These are phyloP conservation scores for Okapia johnstoni DNA, from an alignment of 2,113 vertebrate genomes.

Conservation along the genomic window DNA sequence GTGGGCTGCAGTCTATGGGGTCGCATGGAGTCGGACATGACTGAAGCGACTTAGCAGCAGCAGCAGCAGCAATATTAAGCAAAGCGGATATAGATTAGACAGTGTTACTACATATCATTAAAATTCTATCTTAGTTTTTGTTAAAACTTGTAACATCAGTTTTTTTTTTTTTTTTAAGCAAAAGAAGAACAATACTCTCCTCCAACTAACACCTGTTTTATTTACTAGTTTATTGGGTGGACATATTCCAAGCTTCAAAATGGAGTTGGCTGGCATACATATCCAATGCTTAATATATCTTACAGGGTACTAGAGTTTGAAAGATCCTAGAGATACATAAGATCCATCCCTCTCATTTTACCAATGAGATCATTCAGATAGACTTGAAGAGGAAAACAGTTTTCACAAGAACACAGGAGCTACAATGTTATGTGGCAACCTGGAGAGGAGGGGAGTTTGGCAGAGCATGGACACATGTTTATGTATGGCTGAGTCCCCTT, in stretches of 20 bases:
- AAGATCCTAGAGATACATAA: background rate
- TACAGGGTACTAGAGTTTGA: background rate
- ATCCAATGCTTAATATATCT: background rate
- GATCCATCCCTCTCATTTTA: background rate
- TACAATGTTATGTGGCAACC: background rate
- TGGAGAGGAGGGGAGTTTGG: background rate
- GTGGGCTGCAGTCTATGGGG: too few species aligned
- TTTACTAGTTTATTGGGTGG: slow-evolving; percentile 13
- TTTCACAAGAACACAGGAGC: background rate
- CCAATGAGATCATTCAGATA: background rate
- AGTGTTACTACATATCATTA: background rate
- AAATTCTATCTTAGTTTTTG: background rate
- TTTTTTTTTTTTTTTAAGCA: background rate
- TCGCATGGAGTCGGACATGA: too few species aligned
- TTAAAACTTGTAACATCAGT: background rate
- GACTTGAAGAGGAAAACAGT: background rate
- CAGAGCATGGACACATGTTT: background rate
- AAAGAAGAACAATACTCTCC: background rate
- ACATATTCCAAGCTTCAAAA: background rate
- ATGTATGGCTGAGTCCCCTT: background rate
- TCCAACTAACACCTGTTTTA: background rate
- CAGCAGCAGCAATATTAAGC: background rate
- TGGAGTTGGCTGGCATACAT: background rate
- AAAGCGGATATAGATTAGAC: background rate
- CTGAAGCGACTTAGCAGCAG: too few species aligned